Evolutionary conservation across 2,888 invertebrate genomes (phyloP).

Genomic region (Polyommatus iphigenia): DNA sequence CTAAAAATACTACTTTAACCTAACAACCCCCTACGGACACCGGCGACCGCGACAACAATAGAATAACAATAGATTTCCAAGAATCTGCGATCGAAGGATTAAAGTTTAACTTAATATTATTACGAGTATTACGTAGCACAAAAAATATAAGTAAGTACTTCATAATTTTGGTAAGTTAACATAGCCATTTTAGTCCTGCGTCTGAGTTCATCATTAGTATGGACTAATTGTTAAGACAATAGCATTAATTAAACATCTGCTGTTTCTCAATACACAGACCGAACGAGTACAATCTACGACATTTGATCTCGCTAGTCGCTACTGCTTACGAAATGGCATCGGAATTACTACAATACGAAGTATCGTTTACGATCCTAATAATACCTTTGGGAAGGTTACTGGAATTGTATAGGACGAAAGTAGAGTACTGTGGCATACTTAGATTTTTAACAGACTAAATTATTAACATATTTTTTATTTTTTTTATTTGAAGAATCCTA

Average conservation of each 20-base stretch:
- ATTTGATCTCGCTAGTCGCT: constrained; percentile 28
- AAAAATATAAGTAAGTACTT: no score
- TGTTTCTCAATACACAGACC: not conserved
- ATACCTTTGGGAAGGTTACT: not conserved
- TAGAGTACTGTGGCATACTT: not conserved
- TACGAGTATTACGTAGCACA: no score
- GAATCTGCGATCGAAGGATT: no score
- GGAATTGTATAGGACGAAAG: not conserved
- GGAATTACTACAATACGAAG: constrained; percentile 10
- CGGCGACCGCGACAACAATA: no score
- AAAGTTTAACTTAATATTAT: no score
- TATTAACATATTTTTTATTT: no score
- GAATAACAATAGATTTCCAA: no score
- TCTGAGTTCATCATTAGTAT: not conserved
- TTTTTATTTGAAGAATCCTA: not conserved
- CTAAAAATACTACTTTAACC: no score
- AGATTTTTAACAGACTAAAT: no score
- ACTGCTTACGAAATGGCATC: constrained; percentile 1
- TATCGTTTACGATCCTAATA: constrained; percentile 19
- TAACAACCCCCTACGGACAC: no score
- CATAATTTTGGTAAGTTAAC: no score
- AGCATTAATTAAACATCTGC: constrained; percentile 10
- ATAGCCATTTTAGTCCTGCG: not conserved
- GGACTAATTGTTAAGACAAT: not conserved
- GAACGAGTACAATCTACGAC: constrained; percentile 10